phyloP scores from a whole-genome alignment of 2,113 vertebrate genomes.

The Kryptolebias marmoratus region DNA sequence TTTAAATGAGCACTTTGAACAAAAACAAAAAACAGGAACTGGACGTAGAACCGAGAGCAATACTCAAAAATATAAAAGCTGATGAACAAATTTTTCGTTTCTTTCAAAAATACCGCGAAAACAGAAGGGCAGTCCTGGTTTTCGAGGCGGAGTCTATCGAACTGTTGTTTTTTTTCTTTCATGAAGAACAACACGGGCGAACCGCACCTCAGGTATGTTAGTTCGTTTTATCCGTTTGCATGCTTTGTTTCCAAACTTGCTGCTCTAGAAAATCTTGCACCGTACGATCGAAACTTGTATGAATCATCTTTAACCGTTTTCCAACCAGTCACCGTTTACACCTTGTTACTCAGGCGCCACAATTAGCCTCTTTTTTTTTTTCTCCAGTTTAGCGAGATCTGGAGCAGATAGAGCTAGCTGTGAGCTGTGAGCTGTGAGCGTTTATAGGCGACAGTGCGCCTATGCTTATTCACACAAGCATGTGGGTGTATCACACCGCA shows the following conservation, averaged over 20 bases:
- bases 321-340: neutral
- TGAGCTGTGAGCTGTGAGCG: no score
- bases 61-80: neutral
- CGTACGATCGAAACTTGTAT: neutral
- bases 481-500: neutral
- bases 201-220: slow-evolving; percentile 38
- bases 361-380: slow-evolving; percentile 15
- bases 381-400: neutral
- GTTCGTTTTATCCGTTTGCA: slow-evolving; percentile 35
- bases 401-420: neutral
- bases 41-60: neutral
- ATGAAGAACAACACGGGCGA: neutral
- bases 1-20: neutral
- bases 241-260: neutral
- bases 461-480: neutral
- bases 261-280: neutral
- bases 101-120: slow-evolving; percentile 9
- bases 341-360: neutral
- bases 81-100: neutral
- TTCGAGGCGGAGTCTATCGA: neutral
- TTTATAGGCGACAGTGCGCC: neutral
- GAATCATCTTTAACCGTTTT: slow-evolving; percentile 7
- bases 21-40: neutral
- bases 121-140: neutral
- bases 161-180: neutral